Evolutionary conservation across 2,888 invertebrate genomes (phyloP).

Genomic region (Halocaridina rubra): DNA sequence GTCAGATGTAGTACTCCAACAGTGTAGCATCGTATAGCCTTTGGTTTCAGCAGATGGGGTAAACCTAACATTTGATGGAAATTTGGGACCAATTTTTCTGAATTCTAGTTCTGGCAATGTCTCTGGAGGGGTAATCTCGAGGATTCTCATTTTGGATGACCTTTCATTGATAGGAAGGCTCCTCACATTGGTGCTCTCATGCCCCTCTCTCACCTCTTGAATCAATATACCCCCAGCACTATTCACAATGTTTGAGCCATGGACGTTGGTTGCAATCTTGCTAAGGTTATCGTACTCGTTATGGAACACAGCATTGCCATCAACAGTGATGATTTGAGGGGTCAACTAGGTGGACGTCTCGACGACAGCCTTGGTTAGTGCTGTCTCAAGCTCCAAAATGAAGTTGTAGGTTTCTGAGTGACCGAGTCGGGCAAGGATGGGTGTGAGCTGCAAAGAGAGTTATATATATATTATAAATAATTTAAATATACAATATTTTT

Average conservation of each 20-base stretch:
- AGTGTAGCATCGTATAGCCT: neutral
- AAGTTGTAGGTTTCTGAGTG: neutral
- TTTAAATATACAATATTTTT: no score
- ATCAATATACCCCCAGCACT: neutral
- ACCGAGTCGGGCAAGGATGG: neutral
- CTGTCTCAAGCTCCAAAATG: neutral
- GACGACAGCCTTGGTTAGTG: neutral
- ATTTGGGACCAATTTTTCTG: neutral
- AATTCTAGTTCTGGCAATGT: no score
- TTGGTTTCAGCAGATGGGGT: neutral
- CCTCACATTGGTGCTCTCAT: neutral
- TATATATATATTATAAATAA: no score
- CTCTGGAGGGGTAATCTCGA: no score
- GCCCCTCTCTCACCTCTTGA: neutral
- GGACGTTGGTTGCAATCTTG: neutral
- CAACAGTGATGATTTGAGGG: neutral
- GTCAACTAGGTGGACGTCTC: neutral
- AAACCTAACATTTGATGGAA: neutral
- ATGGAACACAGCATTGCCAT: neutral
- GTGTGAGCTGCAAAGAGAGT: neutral
- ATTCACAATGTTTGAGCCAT: neutral
- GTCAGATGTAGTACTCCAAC: neutral
- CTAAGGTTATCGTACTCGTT: neutral
- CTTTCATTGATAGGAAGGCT: neutral
- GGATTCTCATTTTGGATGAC: neutral